Base-by-base conservation (phyloP, 2,113 vertebrate species). In the Enhydra lutris region DNA sequence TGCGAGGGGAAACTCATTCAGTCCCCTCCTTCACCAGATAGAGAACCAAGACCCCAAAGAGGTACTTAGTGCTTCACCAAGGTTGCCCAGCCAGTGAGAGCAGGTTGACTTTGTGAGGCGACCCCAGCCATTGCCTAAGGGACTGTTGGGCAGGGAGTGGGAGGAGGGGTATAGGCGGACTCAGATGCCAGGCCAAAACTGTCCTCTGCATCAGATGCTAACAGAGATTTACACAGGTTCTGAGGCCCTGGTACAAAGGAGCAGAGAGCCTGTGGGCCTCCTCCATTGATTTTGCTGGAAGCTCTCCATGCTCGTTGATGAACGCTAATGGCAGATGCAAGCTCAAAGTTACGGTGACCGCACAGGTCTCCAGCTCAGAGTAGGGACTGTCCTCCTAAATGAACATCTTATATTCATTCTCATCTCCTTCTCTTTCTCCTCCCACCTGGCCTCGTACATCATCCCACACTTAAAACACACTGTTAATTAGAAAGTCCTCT, bases 401-500 rank as follows among this genome's bases (percentile, higher is more conserved):
- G 71, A 97, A 36, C 73, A 89, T 94, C 94, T 95, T 97, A 90
- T 74, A 83, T 97, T 96, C 94, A 92, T 95, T 89, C 67, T 91
- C 39, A 0, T 67, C 21, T 87, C 31, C 73, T 39, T 82, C 31
- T 81, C 83, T 67, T 71, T 92, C 86, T 97, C 79, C 79, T 97
- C 73, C 89, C 91, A 94, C 96, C 94, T 96, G 88, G 91, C 59
- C 73, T 93, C 59, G 65, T 83, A 45, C 67, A 79, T 84, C 78
- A 94, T 88, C 92, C 36, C 69, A 96, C 78, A 71, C 47, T 79
- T 94, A 95, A 96, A 97, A 91, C 94, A 63, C 61, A 71, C 82
- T 89, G 84, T 65, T 94, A 96, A 94, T 96, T 97, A 97, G 95
- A 86, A 88, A 96, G 87, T 74, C 73, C 52, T 95, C 76, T 97